Conservation (phyloP, 2,888 invertebrate genomes). For the Cephus pulcher region DNA sequence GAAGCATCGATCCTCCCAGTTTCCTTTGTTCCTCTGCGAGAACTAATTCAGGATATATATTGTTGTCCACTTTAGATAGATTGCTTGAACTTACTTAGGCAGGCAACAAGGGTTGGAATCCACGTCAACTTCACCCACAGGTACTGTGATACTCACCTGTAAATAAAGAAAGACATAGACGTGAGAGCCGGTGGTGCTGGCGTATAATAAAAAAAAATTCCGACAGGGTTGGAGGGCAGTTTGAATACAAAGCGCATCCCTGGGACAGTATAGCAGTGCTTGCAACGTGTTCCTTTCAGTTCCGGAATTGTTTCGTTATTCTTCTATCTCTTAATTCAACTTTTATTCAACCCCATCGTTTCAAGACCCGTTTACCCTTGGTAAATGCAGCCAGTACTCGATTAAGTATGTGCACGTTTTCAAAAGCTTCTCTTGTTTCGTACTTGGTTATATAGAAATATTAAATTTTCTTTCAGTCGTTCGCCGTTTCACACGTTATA, state of each 20-base stretch:
- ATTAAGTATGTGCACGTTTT: neutral
- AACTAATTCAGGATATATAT: neutral
- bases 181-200: neutral
- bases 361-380: neutral
- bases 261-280: neutral
- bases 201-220: conserved; percentile 13
- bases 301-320: neutral
- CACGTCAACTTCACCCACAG: conserved; percentile 7
- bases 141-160: conserved; percentile 42
- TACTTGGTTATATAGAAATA: neutral
- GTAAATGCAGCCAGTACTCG: neutral
- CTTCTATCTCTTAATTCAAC: neutral
- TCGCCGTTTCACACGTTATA: neutral
- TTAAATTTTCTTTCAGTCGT: neutral
- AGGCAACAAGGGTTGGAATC: neutral
- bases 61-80: neutral
- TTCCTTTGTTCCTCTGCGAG: neutral
- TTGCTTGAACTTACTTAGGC: neutral
- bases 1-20: neutral
- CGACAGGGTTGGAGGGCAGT: conserved; percentile 7
- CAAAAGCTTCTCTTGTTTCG: neutral
- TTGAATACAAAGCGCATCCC: neutral
- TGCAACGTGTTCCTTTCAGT: neutral
- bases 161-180: conserved; percentile 27
- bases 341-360: neutral